Percentiles rank a stretch among this genome's conserved stretches.
These are phyloP conservation scores for Phrynosoma platyrhinos DNA, from an alignment of 2,113 vertebrate species.

Conservation along the genomic window DNA sequence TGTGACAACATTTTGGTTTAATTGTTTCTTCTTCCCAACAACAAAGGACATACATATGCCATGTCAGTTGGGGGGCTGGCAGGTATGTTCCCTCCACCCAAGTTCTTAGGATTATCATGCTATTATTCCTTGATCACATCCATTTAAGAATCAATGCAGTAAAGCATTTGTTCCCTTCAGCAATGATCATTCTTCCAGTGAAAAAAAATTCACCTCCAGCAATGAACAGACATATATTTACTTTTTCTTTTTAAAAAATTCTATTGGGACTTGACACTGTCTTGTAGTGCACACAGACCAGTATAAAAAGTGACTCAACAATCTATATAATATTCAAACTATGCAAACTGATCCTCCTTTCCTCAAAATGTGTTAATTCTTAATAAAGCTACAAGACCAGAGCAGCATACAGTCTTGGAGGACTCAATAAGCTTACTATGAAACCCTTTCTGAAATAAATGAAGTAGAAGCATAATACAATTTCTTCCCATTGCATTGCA, in stretches of 20 bases:
- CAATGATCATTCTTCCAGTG: background rate
- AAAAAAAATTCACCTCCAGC: background rate
- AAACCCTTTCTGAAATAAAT: background rate
- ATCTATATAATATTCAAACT: background rate
- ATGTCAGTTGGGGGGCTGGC: background rate
- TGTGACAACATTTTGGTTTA: background rate
- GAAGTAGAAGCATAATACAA: too few relatives aligned
- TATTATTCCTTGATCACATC: background rate
- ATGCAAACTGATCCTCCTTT: background rate
- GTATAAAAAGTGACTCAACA: too few relatives aligned
- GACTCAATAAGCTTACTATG: too few relatives aligned
- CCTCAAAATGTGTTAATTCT: background rate
- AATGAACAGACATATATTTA: background rate
- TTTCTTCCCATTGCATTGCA: background rate
- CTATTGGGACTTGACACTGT: too few relatives aligned
- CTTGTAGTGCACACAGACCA: background rate
- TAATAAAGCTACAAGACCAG: background rate
- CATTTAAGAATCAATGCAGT: background rate
- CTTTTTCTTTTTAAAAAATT: background rate
- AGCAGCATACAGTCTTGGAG: too few relatives aligned
- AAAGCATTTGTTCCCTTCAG: background rate
- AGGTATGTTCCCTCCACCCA: background rate
- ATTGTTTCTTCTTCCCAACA: background rate
- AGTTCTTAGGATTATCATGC: background rate
- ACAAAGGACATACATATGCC: background rate